These are phyloP conservation scores for Trilocha varians DNA, from an alignment of 2,888 invertebrate species.

Conservation along the genomic window DNA sequence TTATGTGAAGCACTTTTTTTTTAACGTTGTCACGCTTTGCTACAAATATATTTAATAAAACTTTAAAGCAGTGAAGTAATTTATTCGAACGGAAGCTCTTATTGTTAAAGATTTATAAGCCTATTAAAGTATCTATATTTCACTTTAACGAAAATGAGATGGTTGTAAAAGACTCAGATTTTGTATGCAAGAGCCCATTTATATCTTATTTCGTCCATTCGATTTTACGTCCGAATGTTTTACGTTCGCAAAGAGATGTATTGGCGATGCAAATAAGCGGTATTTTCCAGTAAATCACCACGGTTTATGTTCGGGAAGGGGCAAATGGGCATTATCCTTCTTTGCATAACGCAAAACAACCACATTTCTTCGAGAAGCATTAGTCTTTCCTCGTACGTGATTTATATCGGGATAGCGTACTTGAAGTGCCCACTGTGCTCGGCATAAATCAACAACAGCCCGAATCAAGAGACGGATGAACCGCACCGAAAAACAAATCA, in stretches of 20 bases:
- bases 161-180: slow-evolving; percentile 52
- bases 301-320: slow-evolving; percentile 37
- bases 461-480: slow-evolving; percentile 46
- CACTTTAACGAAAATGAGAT: slow-evolving; percentile 44
- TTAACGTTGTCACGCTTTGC: too few relatives aligned
- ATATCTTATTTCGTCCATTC: slow-evolving; percentile 56
- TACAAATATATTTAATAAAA: too few relatives aligned
- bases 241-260: slow-evolving; percentile 42
- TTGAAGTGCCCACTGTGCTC: slow-evolving; percentile 24
- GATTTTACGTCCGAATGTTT: slow-evolving; percentile 51
- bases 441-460: slow-evolving; percentile 43
- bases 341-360: slow-evolving; percentile 42
- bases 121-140: slow-evolving; percentile 37
- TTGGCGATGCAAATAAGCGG: slow-evolving; percentile 58
- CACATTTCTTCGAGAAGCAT: slow-evolving; percentile 39
- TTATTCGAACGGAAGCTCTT: slow-evolving; percentile 20
- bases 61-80: too few relatives aligned
- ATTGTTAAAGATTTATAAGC: slow-evolving; percentile 18
- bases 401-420: slow-evolving; percentile 26
- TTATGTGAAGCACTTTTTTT: too few relatives aligned
- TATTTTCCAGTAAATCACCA: slow-evolving; percentile 52
- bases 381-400: slow-evolving; percentile 34
- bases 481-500: slow-evolving; percentile 53
- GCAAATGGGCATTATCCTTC: slow-evolving; percentile 38
- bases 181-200: slow-evolving; percentile 44